These are phyloP conservation scores for Notamacropus eugenii DNA, from an alignment of 2,797 vertebrate species.

Conservation along the genomic window DNA sequence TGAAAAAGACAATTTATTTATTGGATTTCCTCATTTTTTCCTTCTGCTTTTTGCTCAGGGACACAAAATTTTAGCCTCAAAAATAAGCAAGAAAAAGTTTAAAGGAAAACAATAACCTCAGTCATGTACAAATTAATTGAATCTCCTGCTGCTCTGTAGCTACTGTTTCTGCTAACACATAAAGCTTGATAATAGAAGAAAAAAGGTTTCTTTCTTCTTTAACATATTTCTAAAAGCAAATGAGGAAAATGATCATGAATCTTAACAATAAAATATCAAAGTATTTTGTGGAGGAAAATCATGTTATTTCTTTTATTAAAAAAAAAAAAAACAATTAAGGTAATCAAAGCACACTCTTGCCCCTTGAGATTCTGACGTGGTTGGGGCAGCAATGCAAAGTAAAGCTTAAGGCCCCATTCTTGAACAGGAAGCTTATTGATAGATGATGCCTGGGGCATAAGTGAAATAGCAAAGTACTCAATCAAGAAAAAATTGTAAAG, in stretches of 20 bases:
- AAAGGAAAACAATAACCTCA: slow-evolving; percentile 74
- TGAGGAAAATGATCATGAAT: slow-evolving; percentile 48
- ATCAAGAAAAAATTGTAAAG: background rate
- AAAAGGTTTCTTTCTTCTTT: background rate
- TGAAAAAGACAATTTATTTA: slow-evolving; percentile 19
- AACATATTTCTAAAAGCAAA: slow-evolving; percentile 5
- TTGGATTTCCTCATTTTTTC: slow-evolving; percentile 63
- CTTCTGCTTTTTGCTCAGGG: slow-evolving; percentile 49
- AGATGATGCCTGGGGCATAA: background rate
- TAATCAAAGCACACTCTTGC: background rate
- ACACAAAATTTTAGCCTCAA: slow-evolving; percentile 72
- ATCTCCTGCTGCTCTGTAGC: slow-evolving; percentile 61
- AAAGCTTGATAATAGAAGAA: slow-evolving; percentile 50
- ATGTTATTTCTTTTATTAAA: slow-evolving; percentile 23
- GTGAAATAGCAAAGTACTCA: background rate
- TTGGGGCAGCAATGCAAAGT: background rate
- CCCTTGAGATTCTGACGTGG: background rate
- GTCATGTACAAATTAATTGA: slow-evolving; percentile 66
- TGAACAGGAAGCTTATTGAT: background rate
- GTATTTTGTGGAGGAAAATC: slow-evolving; percentile 43
- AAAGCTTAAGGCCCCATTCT: background rate
- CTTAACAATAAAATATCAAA: slow-evolving; percentile 52
- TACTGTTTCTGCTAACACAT: slow-evolving; percentile 51
- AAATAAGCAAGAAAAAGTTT: slow-evolving; percentile 69
- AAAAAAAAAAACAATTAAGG: background rate